Percentiles rank a stretch among this genome's conserved stretches.
These are phyloP conservation scores for Nipponia nippon DNA, from an alignment of 2,113 vertebrate genomes.

Conservation along the genomic window DNA sequence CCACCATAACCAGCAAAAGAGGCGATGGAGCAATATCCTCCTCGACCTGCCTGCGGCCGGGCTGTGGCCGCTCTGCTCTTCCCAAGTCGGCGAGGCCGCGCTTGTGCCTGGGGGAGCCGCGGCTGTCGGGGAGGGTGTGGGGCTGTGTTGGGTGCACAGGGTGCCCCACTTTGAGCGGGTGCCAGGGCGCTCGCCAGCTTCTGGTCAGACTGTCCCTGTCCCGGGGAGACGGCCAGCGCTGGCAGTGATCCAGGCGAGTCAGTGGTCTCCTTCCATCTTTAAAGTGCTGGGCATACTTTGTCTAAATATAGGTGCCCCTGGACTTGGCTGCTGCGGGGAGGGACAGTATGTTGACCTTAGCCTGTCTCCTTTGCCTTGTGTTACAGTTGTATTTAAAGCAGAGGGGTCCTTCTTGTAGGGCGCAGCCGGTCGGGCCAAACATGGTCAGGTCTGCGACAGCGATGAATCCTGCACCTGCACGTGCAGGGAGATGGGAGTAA, in stretches of 20 bases:
- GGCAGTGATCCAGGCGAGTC: background rate
- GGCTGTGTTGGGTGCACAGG: background rate
- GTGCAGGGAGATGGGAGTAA: background rate
- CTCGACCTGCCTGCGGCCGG: background rate
- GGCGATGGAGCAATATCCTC: background rate
- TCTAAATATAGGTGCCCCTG: conserved; percentile 71
- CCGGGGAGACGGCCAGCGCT: background rate
- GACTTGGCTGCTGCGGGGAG: conserved; percentile 8
- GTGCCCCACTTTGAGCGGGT: fast-evolving
- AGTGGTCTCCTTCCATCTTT: conserved; percentile 41
- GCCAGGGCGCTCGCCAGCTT: background rate
- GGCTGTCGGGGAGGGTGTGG: background rate
- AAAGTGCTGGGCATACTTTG: conserved; percentile 39
- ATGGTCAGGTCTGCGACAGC: background rate
- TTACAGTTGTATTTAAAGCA: conserved; percentile 57
- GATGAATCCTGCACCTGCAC: background rate
- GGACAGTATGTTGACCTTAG: conserved; percentile 61
- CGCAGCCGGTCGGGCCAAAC: background rate
- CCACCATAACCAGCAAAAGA: background rate
- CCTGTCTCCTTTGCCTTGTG: conserved; percentile 8
- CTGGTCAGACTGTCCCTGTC: background rate
- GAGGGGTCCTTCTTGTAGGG: background rate
- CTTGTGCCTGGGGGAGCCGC: background rate
- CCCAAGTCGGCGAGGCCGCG: background rate
- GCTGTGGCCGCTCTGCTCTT: background rate